phyloP scores from a whole-genome alignment of 2,113 vertebrate genomes.

The Candoia aspera region DNA sequence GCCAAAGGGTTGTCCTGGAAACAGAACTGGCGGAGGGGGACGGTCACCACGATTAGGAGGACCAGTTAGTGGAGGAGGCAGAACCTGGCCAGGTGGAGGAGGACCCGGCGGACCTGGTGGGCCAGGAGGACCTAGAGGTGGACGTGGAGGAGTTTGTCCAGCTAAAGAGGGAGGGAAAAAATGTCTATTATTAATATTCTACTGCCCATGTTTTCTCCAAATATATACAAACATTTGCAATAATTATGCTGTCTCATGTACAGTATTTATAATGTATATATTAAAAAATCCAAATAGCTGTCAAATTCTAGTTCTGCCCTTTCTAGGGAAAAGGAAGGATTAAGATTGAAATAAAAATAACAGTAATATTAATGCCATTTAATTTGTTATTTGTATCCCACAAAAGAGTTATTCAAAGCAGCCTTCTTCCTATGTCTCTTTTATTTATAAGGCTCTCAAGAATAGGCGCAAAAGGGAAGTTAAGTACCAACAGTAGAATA shows the following conservation, averaged over 20 bases:
- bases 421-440: not conserved
- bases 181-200: slow-evolving; percentile 45
- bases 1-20: slow-evolving; percentile 95
- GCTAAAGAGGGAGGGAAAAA: slow-evolving; percentile 68
- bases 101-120: slow-evolving; percentile 93
- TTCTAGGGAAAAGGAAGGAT: not conserved
- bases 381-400: not conserved
- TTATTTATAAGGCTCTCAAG: not conserved
- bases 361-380: not conserved
- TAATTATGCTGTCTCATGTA: not conserved
- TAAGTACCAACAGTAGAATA: not conserved
- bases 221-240: slow-evolving; percentile 3
- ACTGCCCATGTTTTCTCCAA: not conserved
- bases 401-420: not conserved
- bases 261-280: not conserved
- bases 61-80: slow-evolving; percentile 89
- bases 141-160: slow-evolving; percentile 94
- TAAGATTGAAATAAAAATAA: not conserved
- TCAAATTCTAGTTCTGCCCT: not conserved
- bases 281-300: not conserved
- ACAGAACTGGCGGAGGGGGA: slow-evolving; percentile 94
- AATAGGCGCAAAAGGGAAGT: not conserved
- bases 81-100: slow-evolving; percentile 94
- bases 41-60: slow-evolving; percentile 96
- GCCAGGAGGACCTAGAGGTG: slow-evolving; percentile 91